A percentile compares a stretch with the other conserved stretches of the same genome.
Evolutionary conservation across 2,797 vertebrate genomes (phyloP).

Genomic region (Muraenolepis orangiensis): DNA sequence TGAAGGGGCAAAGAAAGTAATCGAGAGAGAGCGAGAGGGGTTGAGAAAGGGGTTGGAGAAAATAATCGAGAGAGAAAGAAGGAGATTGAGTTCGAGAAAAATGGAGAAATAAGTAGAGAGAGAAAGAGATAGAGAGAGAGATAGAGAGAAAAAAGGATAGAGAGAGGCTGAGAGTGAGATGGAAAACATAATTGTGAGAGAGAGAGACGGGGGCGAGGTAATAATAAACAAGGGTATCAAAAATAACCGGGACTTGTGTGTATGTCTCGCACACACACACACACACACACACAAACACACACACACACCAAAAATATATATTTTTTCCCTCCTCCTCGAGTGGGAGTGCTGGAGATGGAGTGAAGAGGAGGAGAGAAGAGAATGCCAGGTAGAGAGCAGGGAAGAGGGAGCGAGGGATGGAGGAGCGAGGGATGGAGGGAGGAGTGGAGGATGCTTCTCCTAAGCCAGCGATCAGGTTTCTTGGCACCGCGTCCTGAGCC

Average conservation of each 20-base stretch:
- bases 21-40: too few species aligned
- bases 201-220: not conserved
- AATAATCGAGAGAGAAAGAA: not conserved
- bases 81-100: not conserved
- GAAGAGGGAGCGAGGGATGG: not conserved
- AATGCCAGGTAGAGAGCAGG: not conserved
- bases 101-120: not conserved
- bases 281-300: too few species aligned
- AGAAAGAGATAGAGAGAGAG: not conserved
- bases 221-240: not conserved
- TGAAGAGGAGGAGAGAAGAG: slow-evolving; percentile 19
- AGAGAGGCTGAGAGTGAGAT: not conserved
- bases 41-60: too few species aligned
- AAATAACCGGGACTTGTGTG: not conserved
- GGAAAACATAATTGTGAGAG: not conserved
- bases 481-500: not conserved
- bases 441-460: not conserved
- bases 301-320: too few species aligned
- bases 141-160: too few species aligned
- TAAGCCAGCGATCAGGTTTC: not conserved
- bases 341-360: slow-evolving; percentile 33
- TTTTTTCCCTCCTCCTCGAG: slow-evolving; percentile 11
- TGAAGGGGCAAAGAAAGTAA: too few species aligned
- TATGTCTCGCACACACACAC: slow-evolving; percentile 14
- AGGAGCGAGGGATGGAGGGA: not conserved